These are phyloP conservation scores for Cistogaster globosa DNA, from an alignment of 2,888 invertebrate genomes.

Conservation along the genomic window DNA sequence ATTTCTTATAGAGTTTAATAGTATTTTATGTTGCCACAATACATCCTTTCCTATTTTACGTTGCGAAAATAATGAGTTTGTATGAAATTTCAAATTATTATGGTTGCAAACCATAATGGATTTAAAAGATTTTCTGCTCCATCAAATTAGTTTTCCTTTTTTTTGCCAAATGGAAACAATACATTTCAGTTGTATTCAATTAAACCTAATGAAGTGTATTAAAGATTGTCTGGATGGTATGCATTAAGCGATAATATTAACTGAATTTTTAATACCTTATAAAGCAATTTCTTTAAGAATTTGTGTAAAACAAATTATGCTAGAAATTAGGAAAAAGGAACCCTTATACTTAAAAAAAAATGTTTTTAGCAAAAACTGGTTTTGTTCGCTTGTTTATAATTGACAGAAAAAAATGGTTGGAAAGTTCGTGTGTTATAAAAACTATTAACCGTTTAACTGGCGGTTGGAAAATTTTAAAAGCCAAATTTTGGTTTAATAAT, in stretches of 20 bases:
- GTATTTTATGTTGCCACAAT: not conserved
- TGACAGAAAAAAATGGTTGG: no score
- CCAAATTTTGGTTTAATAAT: no score
- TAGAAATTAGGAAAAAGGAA: not conserved
- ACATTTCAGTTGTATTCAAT: conserved; percentile 42
- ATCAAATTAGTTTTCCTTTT: conserved; percentile 21
- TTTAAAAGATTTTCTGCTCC: conserved; percentile 63
- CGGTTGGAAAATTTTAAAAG: no score
- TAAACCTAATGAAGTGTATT: conserved; percentile 57
- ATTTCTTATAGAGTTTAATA: not conserved
- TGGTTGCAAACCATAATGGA: conserved; percentile 55
- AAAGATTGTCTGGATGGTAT: conserved; percentile 23
- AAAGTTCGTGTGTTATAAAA: no score
- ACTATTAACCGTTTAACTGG: no score
- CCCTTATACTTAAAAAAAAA: no score
- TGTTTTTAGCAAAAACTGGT: no score
- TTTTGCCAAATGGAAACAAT: conserved; percentile 29
- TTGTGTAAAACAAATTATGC: not conserved
- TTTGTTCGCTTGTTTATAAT: no score
- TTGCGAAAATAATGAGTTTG: conserved; percentile 29
- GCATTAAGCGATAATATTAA: not conserved
- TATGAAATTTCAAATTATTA: conserved; percentile 49
- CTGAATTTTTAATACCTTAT: not conserved
- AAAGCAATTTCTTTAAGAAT: not conserved
- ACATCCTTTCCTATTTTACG: not conserved